Evolutionary conservation across 1,140 invertebrate genomes (phyloP), one percentile per base, ranked within the genome.

Genomic region (Dendroctonus ponderosae): DNA sequence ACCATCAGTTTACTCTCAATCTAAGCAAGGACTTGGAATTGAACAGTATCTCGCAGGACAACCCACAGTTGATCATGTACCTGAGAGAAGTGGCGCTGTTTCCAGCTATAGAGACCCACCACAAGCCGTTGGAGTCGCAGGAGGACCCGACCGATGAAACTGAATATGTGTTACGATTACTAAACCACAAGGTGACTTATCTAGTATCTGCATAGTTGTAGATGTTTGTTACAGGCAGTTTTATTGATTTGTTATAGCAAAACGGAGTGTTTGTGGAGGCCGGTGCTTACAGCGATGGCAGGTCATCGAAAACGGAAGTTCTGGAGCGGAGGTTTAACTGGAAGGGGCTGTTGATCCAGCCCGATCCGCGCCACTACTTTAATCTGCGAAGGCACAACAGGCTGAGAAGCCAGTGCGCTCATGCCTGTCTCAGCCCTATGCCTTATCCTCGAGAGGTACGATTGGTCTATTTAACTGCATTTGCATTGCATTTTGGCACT

Each of bases 11-110:
- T 77, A 82, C 83, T 40, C 74, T 86, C 48, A 91, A 89, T 77
- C 87, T 91, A 85, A 88, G 86, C 50, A 85, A 85, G 71, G 89
- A 91, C 74, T 87, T 89, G 75, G 88, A 91, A 71, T 79, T 91
- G 67, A 80, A 84, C 12, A 82, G 84, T 68, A 86, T 91, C 11
- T 81, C 85, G 3, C 89, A 90, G 80, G 89, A 90, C 75, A 86
- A 90, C 73, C 85, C 86, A 5, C 81, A 86, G 70, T 81, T 92
- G 59, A 85, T 91, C 41, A 84, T 83, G 57, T 91, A 89, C 75
- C 89, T 92, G 64, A 81, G 86, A 44, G 84, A 89, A 70, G 82
- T 86, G 14, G 83, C 85, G 66, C 78, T 88, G 71, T 78, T 79
- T 15, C 77, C 78, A 6, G 79, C 77, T 39, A 71, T 78, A 41